Conservation (phyloP, 2,888 invertebrate genomes). For the Drosophila siamana region DNA sequence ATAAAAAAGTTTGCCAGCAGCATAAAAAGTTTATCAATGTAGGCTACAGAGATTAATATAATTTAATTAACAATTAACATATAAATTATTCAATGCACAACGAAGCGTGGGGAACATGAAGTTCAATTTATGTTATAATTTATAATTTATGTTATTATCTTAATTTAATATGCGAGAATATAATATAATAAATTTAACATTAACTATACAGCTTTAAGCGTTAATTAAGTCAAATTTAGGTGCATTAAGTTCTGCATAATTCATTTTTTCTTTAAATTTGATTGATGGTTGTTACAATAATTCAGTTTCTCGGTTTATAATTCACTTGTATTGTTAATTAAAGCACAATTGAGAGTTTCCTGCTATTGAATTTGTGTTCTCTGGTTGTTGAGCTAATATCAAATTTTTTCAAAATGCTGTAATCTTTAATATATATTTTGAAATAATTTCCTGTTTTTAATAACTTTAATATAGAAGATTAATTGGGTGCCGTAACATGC, state of each 20-base stretch:
- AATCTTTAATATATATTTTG: no score
- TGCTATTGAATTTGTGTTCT: not conserved
- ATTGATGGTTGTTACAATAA: not conserved
- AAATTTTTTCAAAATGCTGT: no score
- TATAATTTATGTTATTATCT: not conserved
- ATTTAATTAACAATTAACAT: conserved; percentile 43
- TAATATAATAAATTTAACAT: no score
- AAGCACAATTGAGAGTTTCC: not conserved
- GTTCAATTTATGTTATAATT: not conserved
- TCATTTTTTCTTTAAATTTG: not conserved
- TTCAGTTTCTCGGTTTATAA: not conserved
- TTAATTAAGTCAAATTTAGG: not conserved
- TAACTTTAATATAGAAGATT: no score
- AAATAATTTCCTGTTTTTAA: no score
- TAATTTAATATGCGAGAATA: not conserved
- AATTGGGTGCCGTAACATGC: no score
- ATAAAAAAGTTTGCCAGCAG: conserved; percentile 11
- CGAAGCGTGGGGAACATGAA: not conserved
- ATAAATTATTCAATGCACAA: conserved; percentile 24
- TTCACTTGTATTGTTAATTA: not conserved
- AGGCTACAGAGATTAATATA: conserved; percentile 6
- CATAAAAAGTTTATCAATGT: conserved; percentile 19
- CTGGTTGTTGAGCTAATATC: not conserved
- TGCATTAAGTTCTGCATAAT: not conserved
- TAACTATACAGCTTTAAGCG: not conserved